These are phyloP conservation scores for Eurytoma adleriae DNA, from an alignment of 2,888 invertebrate genomes.

Conservation along the genomic window DNA sequence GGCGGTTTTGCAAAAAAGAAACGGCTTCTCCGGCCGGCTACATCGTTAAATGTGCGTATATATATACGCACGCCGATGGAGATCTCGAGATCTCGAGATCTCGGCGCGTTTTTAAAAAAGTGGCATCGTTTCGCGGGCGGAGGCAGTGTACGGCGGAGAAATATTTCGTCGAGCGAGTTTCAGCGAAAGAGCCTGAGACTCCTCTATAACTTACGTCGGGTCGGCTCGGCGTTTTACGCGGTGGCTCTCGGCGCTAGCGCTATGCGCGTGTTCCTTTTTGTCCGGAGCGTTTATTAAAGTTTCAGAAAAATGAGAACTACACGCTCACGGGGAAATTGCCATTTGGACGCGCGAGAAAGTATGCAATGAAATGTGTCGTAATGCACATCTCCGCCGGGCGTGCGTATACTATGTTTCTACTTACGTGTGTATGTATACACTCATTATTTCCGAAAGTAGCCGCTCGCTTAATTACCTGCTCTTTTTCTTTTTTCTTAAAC, in stretches of 20 bases:
- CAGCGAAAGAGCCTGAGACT: neutral
- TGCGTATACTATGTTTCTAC: neutral
- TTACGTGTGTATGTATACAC: neutral
- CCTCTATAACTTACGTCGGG: neutral
- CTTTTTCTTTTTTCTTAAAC: neutral
- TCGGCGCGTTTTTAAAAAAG: neutral
- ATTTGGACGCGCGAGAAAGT: slow-evolving; percentile 59
- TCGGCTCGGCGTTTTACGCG: neutral
- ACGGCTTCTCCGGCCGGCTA: neutral
- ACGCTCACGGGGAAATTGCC: slow-evolving; percentile 19
- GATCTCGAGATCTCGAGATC: too few relatives aligned
- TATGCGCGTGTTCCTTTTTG: slow-evolving; percentile 12
- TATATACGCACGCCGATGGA: too few relatives aligned
- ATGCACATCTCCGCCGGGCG: slow-evolving; percentile 35
- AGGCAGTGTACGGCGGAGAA: neutral
- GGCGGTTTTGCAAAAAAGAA: neutral
- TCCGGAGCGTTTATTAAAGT: slow-evolving; percentile 33
- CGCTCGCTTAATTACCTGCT: slow-evolving; percentile 18
- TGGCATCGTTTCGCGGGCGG: neutral
- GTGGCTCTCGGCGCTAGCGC: neutral
- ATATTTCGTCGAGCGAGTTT: slow-evolving; percentile 1
- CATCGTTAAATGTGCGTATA: too few relatives aligned
- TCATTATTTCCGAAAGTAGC: slow-evolving; percentile 9
- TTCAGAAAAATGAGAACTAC: slow-evolving; percentile 30
- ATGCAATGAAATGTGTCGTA: slow-evolving; percentile 64